phyloP scores from a whole-genome alignment of 2,113 vertebrate genomes.

The Lipotes vexillifer region DNA sequence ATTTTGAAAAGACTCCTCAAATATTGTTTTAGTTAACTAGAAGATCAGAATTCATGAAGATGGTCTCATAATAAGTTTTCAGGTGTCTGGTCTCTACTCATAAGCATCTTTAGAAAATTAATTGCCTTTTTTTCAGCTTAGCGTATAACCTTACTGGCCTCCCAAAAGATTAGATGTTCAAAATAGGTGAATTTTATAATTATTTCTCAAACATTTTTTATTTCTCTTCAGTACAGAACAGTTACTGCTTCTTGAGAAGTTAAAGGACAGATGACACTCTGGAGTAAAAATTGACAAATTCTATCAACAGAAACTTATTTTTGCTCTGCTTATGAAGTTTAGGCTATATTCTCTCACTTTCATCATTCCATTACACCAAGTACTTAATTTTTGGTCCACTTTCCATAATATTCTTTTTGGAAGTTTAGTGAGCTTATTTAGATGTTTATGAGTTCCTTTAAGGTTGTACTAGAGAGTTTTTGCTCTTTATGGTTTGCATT shows the following conservation, averaged over 20 bases:
- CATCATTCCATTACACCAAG: not conserved
- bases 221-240: not conserved
- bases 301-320: not conserved
- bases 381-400: not conserved
- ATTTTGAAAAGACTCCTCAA: not conserved
- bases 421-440: not conserved
- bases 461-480: not conserved
- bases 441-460: not conserved
- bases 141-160: not conserved
- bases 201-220: not conserved
- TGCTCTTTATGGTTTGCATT: not conserved
- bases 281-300: not conserved
- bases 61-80: not conserved
- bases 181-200: not conserved
- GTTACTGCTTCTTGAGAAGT: not conserved
- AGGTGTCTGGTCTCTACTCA: not conserved
- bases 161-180: not conserved
- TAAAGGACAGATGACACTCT: not conserved
- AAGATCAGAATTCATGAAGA: not conserved
- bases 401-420: not conserved
- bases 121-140: not conserved
- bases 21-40: not conserved
- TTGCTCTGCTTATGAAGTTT: not conserved
- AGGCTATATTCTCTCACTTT: not conserved
- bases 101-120: slow-evolving; percentile 30